phyloP scores from a whole-genome alignment of 1,140 invertebrate species.

The Elymnias hypermnestra region DNA sequence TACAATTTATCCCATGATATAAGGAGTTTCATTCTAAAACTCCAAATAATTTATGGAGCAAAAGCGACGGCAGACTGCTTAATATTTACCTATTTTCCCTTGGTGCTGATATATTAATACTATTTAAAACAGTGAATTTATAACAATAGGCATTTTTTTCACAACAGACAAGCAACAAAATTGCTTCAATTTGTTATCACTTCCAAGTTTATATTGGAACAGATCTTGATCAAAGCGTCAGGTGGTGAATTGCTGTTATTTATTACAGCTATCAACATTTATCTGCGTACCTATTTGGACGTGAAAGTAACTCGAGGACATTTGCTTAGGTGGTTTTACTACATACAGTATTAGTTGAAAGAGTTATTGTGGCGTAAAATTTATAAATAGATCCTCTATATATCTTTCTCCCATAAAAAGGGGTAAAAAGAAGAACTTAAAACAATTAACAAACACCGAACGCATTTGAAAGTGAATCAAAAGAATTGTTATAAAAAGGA shows the following conservation, averaged over 20 bases:
- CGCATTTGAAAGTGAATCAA: no score
- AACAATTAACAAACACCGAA: no score
- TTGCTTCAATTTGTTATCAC: conserved; percentile 19
- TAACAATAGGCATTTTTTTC: conserved; percentile 4
- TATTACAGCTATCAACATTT: conserved; percentile 22
- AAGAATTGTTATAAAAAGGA: no score
- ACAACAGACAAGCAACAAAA: conserved; percentile 8
- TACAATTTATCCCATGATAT: no score
- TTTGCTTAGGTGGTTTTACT: conserved; percentile 15
- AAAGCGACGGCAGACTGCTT: not conserved
- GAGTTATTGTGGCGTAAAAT: conserved; percentile 4
- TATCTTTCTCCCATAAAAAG: not conserved
- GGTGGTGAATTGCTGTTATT: conserved; percentile 22
- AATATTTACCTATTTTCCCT: not conserved
- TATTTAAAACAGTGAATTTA: conserved; percentile 2
- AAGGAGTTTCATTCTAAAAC: no score
- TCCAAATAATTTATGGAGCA: no score
- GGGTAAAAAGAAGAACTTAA: no score
- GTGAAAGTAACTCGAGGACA: conserved; percentile 12
- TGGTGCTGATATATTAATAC: not conserved
- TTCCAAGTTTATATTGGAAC: conserved; percentile 21
- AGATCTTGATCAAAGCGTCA: conserved; percentile 20
- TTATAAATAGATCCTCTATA: not conserved
- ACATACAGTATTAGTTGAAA: conserved; percentile 11
- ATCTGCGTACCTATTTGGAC: conserved; percentile 11